phyloP scores from a whole-genome alignment of 2,113 vertebrate species.

The Tetraodon nigroviridis region DNA sequence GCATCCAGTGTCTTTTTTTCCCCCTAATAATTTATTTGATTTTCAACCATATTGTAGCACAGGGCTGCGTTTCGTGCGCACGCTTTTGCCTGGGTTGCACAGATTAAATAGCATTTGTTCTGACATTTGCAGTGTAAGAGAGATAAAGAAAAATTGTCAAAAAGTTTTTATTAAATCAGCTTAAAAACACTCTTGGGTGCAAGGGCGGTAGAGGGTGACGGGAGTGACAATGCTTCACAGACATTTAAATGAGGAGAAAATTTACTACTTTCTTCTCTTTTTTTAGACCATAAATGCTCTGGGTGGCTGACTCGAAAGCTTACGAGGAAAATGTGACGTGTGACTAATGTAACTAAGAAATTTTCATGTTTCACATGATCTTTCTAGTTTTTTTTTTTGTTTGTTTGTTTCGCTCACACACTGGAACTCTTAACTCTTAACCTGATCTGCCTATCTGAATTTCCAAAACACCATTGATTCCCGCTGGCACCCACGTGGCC shows the following conservation, averaged over 20 bases:
- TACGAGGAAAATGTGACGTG: too few species aligned
- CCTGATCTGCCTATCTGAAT: conserved; percentile 17
- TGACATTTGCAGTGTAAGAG: conserved; percentile 20
- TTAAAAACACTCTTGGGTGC: too few species aligned
- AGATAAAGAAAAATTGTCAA: conserved; percentile 32
- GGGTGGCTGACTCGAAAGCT: too few species aligned
- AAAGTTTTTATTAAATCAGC: conserved; percentile 47
- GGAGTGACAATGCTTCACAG: too few species aligned
- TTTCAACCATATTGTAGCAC: not conserved
- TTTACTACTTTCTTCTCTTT: too few species aligned
- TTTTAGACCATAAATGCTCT: too few species aligned
- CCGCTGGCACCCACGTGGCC: conserved; percentile 18
- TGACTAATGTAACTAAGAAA: too few species aligned
- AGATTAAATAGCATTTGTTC: conserved; percentile 30
- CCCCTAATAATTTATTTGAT: not conserved
- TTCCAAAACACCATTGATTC: conserved; percentile 3
- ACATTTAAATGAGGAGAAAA: too few species aligned
- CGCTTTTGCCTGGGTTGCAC: not conserved
- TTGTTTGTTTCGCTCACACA: conserved; percentile 11
- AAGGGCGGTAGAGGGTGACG: too few species aligned
- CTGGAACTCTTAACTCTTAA: conserved; percentile 8
- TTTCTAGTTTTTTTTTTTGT: too few species aligned
- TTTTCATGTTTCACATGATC: too few species aligned
- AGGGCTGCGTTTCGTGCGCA: not conserved
- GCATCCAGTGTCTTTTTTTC: not conserved